Base-by-base conservation (phyloP, 2,797 vertebrate species). In the Salmo trutta region DNA sequence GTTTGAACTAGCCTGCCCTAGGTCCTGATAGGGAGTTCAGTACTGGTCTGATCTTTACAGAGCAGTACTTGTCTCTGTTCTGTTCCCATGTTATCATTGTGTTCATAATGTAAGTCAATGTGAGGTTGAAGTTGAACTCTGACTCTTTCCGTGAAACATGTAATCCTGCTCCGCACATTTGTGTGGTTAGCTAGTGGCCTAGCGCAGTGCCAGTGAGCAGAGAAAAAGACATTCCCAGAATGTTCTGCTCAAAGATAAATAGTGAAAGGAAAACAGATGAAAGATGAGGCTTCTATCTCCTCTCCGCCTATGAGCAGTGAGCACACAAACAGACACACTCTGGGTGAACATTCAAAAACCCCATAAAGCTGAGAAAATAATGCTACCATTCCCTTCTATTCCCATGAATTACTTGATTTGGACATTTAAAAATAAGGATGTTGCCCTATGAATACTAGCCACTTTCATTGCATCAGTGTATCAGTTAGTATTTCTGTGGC, bases 201-300 rank as follows among this genome's bases (percentile, higher is more conserved):
- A 47, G 15, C n/a, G 47, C 47, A n/a, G 47, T 6, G 47, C 71
- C 27, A 94, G 92, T 93, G 89, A 92, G 77, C 91, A 92, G 41
- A 47, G 41, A 47, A 92, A 59, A 91, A 95, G 93, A 95, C 94
- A 96, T 97, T 96, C 94, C 93, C 94, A 86, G 91, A 94, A 95
- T 96, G 96, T 95, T 95, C 93, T 93, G 89, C 88, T 82, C 91
- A 92, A 95, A 96, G 94, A 96, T 95, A 95, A 97, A 96, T 94
- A 95, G 84, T 91, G 91, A 93, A 93, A 93, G 91, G 90, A 94
- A 96, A 95, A 93, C 87, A 96, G 93, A 95, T 92, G 89, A 96
- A 94, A 93, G 91, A 96, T 88, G 92, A 94, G 93, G 90, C 93
- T 92, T 91, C 92, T 92, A 90, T 93, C 91, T 86, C 81, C 78